Evolutionary conservation across 2,797 vertebrate species (phyloP).

Genomic region (Alcedo quadribrachys): DNA sequence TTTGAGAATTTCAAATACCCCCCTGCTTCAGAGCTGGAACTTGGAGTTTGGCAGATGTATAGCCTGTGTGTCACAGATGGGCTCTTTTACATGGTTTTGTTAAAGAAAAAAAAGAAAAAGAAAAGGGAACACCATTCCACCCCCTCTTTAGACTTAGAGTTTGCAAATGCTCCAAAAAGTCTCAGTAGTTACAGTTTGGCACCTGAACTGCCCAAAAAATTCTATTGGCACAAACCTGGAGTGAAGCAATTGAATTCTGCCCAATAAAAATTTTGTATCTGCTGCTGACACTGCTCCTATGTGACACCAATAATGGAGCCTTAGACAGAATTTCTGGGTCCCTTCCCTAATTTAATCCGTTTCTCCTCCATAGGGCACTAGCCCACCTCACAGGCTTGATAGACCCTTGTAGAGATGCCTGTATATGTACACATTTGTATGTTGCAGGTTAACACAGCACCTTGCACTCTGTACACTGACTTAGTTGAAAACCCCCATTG

Average conservation of each 20-base stretch:
- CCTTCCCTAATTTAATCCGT: neutral
- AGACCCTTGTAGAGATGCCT: neutral
- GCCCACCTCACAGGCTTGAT: neutral
- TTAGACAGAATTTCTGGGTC: neutral
- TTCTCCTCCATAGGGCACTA: neutral
- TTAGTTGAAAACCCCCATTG: neutral
- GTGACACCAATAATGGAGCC: neutral
- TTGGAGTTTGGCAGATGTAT: slow-evolving; percentile 6
- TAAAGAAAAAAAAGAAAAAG: neutral
- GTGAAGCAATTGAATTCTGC: neutral
- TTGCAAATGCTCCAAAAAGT: neutral
- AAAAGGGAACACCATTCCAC: neutral
- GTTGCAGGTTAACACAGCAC: neutral
- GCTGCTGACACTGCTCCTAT: neutral
- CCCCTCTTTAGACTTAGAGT: neutral
- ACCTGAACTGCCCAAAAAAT: neutral
- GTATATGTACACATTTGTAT: neutral
- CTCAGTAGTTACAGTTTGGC: neutral
- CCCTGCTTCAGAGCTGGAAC: neutral
- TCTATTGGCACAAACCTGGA: neutral
- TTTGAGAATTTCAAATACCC: neutral
- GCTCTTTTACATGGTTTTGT: neutral
- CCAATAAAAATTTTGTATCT: neutral
- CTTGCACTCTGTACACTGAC: neutral
- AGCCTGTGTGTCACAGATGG: slow-evolving; percentile 10